Evolutionary conservation across 64 coral and sea anemone species (phyloP), one percentile per base, ranked within the genome.

Genomic region (Pocillopora damicornis): DNA sequence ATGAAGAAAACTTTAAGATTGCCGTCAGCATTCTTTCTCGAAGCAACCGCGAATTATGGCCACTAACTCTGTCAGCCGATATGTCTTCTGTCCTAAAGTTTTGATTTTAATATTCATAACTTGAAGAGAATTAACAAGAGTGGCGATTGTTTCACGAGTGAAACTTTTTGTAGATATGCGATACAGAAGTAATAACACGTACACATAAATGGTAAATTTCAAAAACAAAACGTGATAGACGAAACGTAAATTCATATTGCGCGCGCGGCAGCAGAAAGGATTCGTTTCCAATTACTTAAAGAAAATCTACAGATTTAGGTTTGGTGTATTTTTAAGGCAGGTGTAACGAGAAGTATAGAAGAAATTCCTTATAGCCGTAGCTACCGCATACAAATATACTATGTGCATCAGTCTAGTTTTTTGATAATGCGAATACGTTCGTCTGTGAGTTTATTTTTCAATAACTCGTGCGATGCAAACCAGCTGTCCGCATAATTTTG

Each of bases 401-500:
- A 18, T 13, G 20, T n/a, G 67, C 9, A 37, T 22, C 42, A 17
- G 35, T 67, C 15, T 45, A 15, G 0, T 68, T 67, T 14, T 17
- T 35, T 67, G 80, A 36, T 14, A 35, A 83, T 35, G 15, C 18
- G 13, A 82, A 61, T 30, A 18, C 61, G 26, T 37, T 65, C 6
- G 63, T 73, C 20, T 85, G 65, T 15, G 17, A 83, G 66, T 68
- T 65, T 85, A 37, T 58, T 81, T 35, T 63, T 18, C 17, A 85
- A 85, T 73, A 57, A 71, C 69, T 85, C 65, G 65, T 71, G 64
- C 37, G 81, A 42, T 13, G 5, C 9, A 68, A 30, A 35, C 42
- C 81, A 85, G 81, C 81, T 85, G 81, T 58, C 16, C 9, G 81
- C 20, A 85, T 85, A 72, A 85, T 85, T 85, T 85, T 85, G 81